Base-by-base conservation (phyloP, 1,140 invertebrate species). In the Araneus ventricosus region DNA sequence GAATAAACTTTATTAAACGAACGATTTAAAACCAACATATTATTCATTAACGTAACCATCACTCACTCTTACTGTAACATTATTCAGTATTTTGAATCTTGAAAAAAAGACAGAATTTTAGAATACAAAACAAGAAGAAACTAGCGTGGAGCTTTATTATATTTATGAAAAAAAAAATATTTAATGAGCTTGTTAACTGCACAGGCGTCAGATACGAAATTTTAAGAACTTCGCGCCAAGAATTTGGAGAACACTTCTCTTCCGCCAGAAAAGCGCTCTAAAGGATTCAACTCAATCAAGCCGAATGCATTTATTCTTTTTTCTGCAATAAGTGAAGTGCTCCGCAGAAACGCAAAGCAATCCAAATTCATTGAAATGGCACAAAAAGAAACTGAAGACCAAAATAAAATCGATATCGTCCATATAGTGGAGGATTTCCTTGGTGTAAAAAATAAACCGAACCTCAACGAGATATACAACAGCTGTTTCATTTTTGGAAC, bases 361-460 rank as follows among this genome's bases (percentile, higher is more conserved):
- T 75, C 30, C 70, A 75, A 34, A 34, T 34, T 75, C 70, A 37
- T 75, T 75, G 70, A 75, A 75, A 75, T 75, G 30, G 70, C 34
- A 30, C 30, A 30, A 37, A 75, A 75, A 75, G 67, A 75, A 75
- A 75, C 30, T 17, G 30, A 34, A 37, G 30, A 75, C 17, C 14
- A 75, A 75, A 52, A 52, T 52, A 52, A 67, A 75, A 75, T 75
- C 70, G 30, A 75, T 75, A 34, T 17, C 70, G 17, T 75, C 70
- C 70, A 75, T n/a, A n/a, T 37, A 75, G 30, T 75, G 27, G 70
- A 75, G 70, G 4, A 75, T 75, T 37, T 75, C 4, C 70, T 75
- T 37, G 70, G 37, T 75, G 67, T 14, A 75, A 75, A 75, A 75
- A 75, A 75, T 20, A 70, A 4, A 30, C 1, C 17, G 37, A 75